These are phyloP conservation scores for Agonopterix arenella DNA, from an alignment of 2,888 invertebrate species.

Conservation along the genomic window DNA sequence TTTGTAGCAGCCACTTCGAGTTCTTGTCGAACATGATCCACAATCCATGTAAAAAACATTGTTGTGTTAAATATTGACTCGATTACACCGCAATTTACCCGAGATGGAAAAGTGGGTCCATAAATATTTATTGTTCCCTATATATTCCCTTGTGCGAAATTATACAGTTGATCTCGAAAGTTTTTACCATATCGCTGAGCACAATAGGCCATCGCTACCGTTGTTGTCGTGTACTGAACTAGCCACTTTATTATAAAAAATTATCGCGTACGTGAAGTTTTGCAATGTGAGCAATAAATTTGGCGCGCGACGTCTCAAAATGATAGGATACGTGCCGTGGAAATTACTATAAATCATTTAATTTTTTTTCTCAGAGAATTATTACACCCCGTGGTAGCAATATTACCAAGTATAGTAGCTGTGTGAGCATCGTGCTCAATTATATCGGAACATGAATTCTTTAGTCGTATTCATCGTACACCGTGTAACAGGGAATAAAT, in stretches of 20 bases:
- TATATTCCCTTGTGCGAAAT: constrained; percentile 37
- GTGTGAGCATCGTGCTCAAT: background rate
- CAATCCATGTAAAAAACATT: constrained; percentile 35
- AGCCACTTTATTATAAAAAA: constrained; percentile 34
- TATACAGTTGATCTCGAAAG: constrained; percentile 45
- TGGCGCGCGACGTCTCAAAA: constrained; percentile 34
- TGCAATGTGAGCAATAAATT: constrained; percentile 23
- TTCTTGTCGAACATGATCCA: constrained; percentile 15
- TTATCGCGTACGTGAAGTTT: constrained; percentile 19
- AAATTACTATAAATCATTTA: constrained; percentile 32
- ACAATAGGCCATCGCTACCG: constrained; percentile 41
- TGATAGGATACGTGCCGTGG: constrained; percentile 34
- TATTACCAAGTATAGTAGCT: constrained; percentile 1
- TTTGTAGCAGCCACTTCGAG: constrained; percentile 34
- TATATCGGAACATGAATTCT: background rate
- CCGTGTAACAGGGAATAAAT: constrained; percentile 26
- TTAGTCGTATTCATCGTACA: constrained; percentile 1
- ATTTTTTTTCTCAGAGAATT: constrained; percentile 9
- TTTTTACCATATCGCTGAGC: constrained; percentile 41
- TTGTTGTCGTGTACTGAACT: constrained; percentile 20
- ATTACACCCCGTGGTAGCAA: constrained; percentile 2
- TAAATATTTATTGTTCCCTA: constrained; percentile 69
- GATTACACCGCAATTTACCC: constrained; percentile 66
- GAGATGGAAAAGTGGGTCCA: constrained; percentile 57
- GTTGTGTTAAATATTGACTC: constrained; percentile 57